Evolutionary conservation across 2,797 vertebrate genomes (phyloP).

Genomic region (Danio tinwini): DNA sequence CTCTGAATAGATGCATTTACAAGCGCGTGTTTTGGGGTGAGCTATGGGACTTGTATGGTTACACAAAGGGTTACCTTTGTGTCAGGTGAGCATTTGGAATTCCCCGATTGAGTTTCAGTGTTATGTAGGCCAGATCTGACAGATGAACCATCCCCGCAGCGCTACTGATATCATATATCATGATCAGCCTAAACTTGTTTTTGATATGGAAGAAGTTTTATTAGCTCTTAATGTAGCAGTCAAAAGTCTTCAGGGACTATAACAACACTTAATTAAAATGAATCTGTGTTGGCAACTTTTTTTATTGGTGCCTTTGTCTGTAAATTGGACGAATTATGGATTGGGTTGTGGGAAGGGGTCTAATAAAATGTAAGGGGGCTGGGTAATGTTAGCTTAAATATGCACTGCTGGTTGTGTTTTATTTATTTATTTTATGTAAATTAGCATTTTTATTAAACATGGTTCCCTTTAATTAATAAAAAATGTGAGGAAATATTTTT

Average conservation of each 20-base stretch:
- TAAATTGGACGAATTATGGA: background rate
- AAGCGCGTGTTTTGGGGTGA: background rate
- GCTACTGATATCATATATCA: constrained; percentile 34
- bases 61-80: constrained; percentile 34
- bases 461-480: background rate
- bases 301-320: background rate
- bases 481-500: background rate
- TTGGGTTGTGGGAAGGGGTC: background rate
- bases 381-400: too few relatives aligned
- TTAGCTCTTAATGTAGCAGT: constrained; percentile 22
- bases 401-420: too few relatives aligned
- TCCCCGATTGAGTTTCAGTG: constrained; percentile 42
- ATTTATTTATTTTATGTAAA: too few relatives aligned
- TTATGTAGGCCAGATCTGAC: constrained; percentile 30
- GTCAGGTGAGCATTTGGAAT: constrained; percentile 46
- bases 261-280: background rate
- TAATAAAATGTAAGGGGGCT: background rate
- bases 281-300: background rate
- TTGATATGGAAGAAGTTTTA: constrained; percentile 27
- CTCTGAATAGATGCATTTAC: constrained; percentile 11
- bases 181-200: constrained; percentile 43
- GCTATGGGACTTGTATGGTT: constrained; percentile 8
- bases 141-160: constrained; percentile 27
- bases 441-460: background rate
- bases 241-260: background rate